Conservation (phyloP, 2,113 vertebrate species). For the Heptranchias perlo region DNA sequence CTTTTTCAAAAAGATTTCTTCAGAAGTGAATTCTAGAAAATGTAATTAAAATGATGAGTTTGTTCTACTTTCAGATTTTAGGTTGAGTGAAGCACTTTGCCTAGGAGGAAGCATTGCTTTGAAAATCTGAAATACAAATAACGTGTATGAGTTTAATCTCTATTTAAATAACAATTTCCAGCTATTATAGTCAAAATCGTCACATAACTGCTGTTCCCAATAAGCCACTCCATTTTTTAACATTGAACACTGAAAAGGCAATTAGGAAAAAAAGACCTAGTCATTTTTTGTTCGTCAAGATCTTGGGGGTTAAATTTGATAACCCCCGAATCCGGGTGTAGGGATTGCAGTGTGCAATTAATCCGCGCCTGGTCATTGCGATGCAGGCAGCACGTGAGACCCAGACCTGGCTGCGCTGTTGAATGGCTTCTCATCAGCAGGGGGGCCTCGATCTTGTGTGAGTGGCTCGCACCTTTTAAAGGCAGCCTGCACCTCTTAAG, state of each 20-base stretch:
- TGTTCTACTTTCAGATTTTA: neutral
- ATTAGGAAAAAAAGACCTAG: too few species aligned
- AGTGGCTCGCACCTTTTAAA: too few species aligned
- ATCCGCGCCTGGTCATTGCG: too few species aligned
- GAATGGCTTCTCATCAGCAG: too few species aligned
- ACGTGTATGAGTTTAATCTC: neutral
- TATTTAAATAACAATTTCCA: neutral
- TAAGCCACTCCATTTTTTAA: neutral
- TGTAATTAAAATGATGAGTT: neutral
- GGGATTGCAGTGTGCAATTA: too few species aligned
- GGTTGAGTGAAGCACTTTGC: neutral
- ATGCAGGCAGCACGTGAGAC: too few species aligned
- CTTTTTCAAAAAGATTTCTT: neutral
- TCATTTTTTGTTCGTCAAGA: too few species aligned
- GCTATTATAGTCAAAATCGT: neutral
- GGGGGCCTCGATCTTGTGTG: too few species aligned
- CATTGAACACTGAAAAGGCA: neutral
- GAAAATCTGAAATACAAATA: neutral
- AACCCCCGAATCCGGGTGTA: too few species aligned
- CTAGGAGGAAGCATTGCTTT: neutral
- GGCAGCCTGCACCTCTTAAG: too few species aligned
- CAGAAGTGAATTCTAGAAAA: neutral
- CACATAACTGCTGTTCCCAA: neutral
- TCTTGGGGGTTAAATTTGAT: too few species aligned
- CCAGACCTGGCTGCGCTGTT: too few species aligned